These are phyloP conservation scores for Chironomus striatipennis DNA, from an alignment of 1,140 invertebrate species.

Conservation along the genomic window DNA sequence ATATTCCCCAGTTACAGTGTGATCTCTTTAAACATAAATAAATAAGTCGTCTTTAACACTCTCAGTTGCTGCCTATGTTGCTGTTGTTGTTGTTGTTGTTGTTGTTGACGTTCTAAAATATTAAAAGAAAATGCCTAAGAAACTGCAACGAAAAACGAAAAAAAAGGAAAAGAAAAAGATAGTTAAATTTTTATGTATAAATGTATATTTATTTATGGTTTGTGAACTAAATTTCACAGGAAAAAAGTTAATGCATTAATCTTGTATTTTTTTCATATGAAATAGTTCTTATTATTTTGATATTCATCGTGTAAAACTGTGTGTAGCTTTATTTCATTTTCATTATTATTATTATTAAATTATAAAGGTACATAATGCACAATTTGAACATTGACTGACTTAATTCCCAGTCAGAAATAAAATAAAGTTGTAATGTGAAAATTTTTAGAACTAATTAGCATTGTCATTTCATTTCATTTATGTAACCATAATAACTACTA, in stretches of 20 bases:
- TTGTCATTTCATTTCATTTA: too few relatives aligned
- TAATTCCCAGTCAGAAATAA: too few relatives aligned
- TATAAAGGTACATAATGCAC: background rate
- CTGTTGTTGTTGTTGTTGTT: background rate
- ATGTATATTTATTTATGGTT: background rate
- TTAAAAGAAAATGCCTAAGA: constrained; percentile 9
- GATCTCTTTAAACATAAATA: background rate
- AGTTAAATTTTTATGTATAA: background rate
- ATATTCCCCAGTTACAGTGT: background rate
- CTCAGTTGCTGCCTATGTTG: background rate
- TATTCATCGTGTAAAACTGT: background rate
- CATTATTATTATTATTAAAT: background rate
- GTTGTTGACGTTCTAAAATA: constrained; percentile 1
- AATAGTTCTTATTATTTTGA: background rate
- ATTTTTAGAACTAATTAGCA: too few relatives aligned
- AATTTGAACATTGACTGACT: background rate
- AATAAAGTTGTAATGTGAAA: too few relatives aligned
- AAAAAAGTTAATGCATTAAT: constrained; percentile 3
- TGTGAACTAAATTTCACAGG: constrained; percentile 12
- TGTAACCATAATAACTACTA: too few relatives aligned
- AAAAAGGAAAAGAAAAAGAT: background rate
- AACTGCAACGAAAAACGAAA: background rate
- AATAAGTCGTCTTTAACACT: too few relatives aligned
- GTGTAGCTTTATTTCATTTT: too few relatives aligned
- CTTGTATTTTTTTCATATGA: constrained; percentile 5